Evolutionary conservation across 2,797 vertebrate species (phyloP).

Genomic region (Liparis tanakae): DNA sequence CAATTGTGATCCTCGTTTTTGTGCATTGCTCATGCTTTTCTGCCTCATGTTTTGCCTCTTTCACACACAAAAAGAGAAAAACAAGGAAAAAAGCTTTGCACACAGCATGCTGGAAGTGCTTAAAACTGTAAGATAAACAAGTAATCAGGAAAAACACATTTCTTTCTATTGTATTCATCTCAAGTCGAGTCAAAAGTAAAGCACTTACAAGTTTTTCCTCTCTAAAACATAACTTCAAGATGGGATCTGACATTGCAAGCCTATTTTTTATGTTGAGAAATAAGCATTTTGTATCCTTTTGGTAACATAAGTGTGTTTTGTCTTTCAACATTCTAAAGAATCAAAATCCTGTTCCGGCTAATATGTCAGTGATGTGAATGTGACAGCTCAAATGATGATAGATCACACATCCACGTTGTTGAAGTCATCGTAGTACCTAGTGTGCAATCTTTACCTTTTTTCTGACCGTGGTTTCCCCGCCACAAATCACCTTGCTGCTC

Average conservation of each 20-base stretch:
- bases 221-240: background rate
- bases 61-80: background rate
- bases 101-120: background rate
- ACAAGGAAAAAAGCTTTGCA: background rate
- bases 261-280: no score
- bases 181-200: background rate
- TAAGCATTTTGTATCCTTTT: conserved; percentile 1
- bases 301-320: background rate
- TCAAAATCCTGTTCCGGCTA: background rate
- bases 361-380: background rate
- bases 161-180: background rate
- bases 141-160: background rate
- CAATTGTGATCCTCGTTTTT: background rate
- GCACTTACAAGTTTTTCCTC: background rate
- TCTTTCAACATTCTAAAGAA: background rate
- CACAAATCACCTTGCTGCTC: background rate
- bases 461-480: background rate
- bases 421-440: no score
- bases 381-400: background rate
- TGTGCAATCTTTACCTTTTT: background rate
- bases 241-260: no score
- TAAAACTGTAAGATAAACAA: background rate
- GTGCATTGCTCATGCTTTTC: background rate
- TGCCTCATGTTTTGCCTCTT: background rate
- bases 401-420: background rate